Evolutionary conservation across 1,140 invertebrate genomes (phyloP).

Genomic region (Stegodyphus dumicola): DNA sequence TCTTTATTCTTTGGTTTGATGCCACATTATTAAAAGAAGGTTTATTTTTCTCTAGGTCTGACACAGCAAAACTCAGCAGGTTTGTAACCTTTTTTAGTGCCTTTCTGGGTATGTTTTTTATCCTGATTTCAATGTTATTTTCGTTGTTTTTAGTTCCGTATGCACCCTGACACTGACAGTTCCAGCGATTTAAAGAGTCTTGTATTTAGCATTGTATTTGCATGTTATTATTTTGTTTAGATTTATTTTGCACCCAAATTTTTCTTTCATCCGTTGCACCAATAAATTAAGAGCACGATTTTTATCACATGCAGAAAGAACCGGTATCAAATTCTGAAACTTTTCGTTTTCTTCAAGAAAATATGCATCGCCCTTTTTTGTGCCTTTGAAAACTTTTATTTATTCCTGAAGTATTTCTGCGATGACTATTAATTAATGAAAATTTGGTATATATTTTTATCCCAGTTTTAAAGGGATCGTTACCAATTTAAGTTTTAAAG

Average conservation of each 20-base stretch:
- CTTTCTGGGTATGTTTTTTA: slow-evolving; percentile 56
- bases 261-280: no score
- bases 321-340: no score
- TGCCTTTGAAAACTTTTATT: no score
- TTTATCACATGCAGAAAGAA: no score
- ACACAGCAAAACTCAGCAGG: slow-evolving; percentile 60
- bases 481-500: no score
- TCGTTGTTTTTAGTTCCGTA: slow-evolving; percentile 31
- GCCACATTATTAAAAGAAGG: slow-evolving; percentile 57
- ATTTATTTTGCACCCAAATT: slow-evolving; percentile 4
- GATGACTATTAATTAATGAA: no score
- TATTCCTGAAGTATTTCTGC: no score
- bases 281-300: no score
- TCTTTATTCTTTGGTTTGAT: slow-evolving; percentile 49
- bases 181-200: slow-evolving; percentile 22
- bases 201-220: slow-evolving; percentile 22
- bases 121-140: slow-evolving; percentile 50
- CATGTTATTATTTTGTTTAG: background rate
- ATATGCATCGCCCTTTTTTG: no score
- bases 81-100: slow-evolving; percentile 59
- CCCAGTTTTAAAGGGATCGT: no score
- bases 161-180: slow-evolving; percentile 33
- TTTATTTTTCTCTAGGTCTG: slow-evolving; percentile 61
- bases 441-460: no score
- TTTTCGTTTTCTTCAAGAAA: no score